Conservation (phyloP, 2,113 vertebrate genomes). For the Fulmarus glacialis region DNA sequence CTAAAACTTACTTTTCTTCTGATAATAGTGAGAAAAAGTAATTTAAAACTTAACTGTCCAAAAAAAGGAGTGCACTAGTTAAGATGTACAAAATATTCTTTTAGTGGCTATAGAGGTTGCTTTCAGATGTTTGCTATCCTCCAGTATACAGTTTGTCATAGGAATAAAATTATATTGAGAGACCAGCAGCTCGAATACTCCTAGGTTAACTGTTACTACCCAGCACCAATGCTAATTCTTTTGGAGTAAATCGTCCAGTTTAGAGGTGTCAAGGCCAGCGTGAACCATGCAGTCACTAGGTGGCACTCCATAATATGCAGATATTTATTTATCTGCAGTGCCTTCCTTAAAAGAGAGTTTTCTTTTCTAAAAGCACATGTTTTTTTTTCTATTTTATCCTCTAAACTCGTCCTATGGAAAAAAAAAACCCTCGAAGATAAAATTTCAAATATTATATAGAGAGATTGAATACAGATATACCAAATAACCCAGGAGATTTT, state of each 20-base stretch:
- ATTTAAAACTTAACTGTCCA: neutral
- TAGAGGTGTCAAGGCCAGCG: neutral
- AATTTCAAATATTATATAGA: neutral
- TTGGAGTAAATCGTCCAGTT: fast-evolving
- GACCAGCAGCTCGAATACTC: neutral
- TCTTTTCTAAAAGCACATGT: neutral
- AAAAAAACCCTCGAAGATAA: neutral
- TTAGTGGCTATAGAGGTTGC: neutral
- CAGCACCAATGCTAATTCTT: neutral
- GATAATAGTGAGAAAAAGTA: neutral
- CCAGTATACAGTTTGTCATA: neutral
- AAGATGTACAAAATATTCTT: neutral
- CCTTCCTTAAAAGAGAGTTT: neutral
- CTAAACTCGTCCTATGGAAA: neutral
- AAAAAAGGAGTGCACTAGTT: neutral
- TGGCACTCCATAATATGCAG: conserved; percentile 46
- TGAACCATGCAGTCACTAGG: conserved; percentile 53
- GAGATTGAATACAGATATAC: neutral
- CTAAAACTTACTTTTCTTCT: neutral
- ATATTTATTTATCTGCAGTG: neutral
- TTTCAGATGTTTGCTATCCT: neutral
- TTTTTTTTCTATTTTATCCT: neutral
- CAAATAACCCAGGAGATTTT: neutral
- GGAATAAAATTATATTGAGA: neutral
- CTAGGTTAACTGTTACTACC: neutral